These are phyloP conservation scores for Celastrina argiolus DNA, from an alignment of 2,888 invertebrate species.

Conservation along the genomic window DNA sequence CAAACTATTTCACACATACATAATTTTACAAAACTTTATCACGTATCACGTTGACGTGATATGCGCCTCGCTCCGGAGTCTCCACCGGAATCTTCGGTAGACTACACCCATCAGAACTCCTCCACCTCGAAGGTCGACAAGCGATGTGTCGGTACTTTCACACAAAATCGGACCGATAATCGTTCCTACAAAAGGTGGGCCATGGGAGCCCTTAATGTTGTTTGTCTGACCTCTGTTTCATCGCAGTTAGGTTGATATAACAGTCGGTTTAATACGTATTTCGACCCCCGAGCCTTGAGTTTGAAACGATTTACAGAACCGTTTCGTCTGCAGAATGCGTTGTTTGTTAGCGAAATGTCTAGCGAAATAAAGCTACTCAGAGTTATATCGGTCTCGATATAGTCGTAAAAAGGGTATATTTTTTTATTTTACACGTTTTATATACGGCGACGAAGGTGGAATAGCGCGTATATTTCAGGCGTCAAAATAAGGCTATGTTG, in stretches of 20 bases:
- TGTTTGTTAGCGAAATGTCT: constrained; percentile 8
- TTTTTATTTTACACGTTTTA: too few relatives aligned
- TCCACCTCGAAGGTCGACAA: too few relatives aligned
- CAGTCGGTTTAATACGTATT: neutral
- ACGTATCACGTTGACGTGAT: too few relatives aligned
- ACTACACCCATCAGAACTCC: too few relatives aligned
- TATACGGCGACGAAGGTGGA: neutral
- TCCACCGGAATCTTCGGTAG: too few relatives aligned
- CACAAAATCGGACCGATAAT: too few relatives aligned
- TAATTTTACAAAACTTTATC: too few relatives aligned
- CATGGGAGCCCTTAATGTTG: too few relatives aligned
- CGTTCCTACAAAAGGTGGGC: too few relatives aligned
- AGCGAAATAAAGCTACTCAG: neutral
- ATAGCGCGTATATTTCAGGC: neutral
- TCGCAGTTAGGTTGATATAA: neutral
- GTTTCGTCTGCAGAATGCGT: neutral
- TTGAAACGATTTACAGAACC: neutral
- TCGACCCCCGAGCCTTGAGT: neutral
- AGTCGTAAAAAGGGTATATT: constrained; percentile 12
- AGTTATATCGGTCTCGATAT: neutral
- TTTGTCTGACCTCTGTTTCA: neutral
- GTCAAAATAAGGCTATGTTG: neutral
- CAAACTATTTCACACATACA: too few relatives aligned
- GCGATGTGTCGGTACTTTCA: too few relatives aligned
- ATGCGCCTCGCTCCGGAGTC: too few relatives aligned